Percentiles rank a stretch among this genome's conserved stretches.
phyloP scores from a whole-genome alignment of 2,797 vertebrate species.

The Enteromius trimaculatus region DNA sequence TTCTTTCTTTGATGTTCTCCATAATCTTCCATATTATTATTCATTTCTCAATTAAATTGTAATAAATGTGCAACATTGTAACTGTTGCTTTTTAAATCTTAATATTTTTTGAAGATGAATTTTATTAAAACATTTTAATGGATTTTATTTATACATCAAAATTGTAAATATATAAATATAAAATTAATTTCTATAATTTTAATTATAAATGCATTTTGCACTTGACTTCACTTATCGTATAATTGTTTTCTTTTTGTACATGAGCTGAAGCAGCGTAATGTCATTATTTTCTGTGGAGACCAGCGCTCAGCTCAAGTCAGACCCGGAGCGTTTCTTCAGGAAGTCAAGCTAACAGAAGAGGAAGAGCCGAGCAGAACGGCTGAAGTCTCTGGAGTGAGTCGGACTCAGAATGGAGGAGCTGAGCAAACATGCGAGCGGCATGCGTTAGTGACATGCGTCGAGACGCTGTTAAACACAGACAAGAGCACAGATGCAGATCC shows the following conservation, averaged over 20 bases:
- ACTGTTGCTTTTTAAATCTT: too few species aligned
- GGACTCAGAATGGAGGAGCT: background rate
- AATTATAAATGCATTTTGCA: too few species aligned
- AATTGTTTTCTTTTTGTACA: too few species aligned
- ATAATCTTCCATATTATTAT: background rate
- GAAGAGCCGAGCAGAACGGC: background rate
- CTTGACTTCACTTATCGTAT: too few species aligned
- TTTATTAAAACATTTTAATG: too few species aligned
- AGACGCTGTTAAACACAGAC: conserved; percentile 4
- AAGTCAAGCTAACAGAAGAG: background rate
- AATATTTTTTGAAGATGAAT: too few species aligned
- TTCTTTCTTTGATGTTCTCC: background rate
- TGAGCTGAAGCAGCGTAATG: background rate
- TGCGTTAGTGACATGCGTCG: conserved; percentile 17
- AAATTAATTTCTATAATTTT: too few species aligned
- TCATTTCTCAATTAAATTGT: background rate
- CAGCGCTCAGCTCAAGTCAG: background rate
- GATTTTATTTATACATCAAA: too few species aligned
- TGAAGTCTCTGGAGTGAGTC: background rate
- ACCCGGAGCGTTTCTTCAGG: background rate
- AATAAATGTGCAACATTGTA: background rate
- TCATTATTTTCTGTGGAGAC: background rate
- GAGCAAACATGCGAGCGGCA: conserved; percentile 8
- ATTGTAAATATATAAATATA: too few species aligned
- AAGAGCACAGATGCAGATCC: conserved; percentile 1